Conservation (phyloP, 1,140 invertebrate species). For the Bombus soroeensis region DNA sequence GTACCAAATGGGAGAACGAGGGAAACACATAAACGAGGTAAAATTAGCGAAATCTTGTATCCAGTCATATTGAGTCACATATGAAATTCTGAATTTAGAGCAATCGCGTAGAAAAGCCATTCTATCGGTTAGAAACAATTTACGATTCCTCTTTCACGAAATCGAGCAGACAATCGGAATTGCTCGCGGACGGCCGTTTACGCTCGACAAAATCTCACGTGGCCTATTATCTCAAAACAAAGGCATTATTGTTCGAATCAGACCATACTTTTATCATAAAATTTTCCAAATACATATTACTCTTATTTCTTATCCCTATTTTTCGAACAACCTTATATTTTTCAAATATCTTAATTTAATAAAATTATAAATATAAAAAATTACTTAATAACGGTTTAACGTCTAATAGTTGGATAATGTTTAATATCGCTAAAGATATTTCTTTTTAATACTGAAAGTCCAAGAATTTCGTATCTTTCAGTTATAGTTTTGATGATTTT, state of each 20-base stretch:
- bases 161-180: slow-evolving; percentile 41
- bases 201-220: neutral
- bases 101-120: slow-evolving; percentile 51
- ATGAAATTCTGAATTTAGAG: slow-evolving; percentile 30
- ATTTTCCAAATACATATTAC: neutral
- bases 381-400: neutral
- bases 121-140: slow-evolving; percentile 48
- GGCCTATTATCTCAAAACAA: neutral
- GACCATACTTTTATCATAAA: neutral
- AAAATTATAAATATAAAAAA: neutral
- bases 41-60: slow-evolving; percentile 16
- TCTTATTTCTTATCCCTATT: neutral
- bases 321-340: neutral
- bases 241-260: neutral
- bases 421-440: no score
- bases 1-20: no score
- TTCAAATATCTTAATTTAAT: neutral
- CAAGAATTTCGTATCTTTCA: neutral
- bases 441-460: neutral
- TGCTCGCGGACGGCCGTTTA: slow-evolving; percentile 18
- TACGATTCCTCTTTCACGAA: slow-evolving; percentile 39
- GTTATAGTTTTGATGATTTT: neutral
- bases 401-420: no score
- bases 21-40: neutral
- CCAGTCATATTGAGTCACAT: neutral